phyloP scores from a whole-genome alignment of 2,797 vertebrate species.

The Sphenodon punctatus region DNA sequence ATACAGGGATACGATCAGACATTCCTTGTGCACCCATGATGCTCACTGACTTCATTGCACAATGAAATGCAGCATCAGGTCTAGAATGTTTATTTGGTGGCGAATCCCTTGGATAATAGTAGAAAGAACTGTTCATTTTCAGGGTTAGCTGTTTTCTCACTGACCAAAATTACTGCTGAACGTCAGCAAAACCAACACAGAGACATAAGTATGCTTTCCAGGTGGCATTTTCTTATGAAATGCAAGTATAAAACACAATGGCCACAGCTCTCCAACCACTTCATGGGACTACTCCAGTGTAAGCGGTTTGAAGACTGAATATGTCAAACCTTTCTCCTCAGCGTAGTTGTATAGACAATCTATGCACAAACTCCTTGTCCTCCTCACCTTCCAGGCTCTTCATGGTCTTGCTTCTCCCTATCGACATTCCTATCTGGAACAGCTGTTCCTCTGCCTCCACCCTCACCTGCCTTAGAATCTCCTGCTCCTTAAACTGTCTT shows the following conservation, averaged over 20 bases:
- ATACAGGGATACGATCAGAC: neutral
- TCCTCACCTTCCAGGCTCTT: no score
- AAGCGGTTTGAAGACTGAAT: no score
- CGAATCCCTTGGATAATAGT: conserved; percentile 39
- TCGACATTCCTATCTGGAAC: no score
- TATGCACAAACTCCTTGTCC: no score
- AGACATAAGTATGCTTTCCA: neutral
- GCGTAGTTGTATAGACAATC: no score
- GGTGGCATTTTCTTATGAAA: neutral
- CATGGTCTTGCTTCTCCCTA: no score
- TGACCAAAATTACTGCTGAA: conserved; percentile 59
- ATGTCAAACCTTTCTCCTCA: no score
- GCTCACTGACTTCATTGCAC: conserved; percentile 3
- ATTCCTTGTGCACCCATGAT: neutral
- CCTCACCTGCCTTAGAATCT: no score
- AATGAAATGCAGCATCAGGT: neutral
- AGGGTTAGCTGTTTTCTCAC: conserved; percentile 14
- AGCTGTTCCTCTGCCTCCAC: no score
- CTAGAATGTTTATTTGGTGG: conserved; percentile 62
- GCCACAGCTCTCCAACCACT: no score
- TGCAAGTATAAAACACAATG: neutral
- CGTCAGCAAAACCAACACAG: conserved; percentile 35
- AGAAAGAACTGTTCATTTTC: conserved; percentile 36
- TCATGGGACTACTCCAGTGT: no score
- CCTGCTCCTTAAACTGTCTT: no score